Percentiles rank a stretch among this genome's conserved stretches.
Evolutionary conservation across 2,113 vertebrate species (phyloP).

Genomic region (Burhinus oedicnemus): DNA sequence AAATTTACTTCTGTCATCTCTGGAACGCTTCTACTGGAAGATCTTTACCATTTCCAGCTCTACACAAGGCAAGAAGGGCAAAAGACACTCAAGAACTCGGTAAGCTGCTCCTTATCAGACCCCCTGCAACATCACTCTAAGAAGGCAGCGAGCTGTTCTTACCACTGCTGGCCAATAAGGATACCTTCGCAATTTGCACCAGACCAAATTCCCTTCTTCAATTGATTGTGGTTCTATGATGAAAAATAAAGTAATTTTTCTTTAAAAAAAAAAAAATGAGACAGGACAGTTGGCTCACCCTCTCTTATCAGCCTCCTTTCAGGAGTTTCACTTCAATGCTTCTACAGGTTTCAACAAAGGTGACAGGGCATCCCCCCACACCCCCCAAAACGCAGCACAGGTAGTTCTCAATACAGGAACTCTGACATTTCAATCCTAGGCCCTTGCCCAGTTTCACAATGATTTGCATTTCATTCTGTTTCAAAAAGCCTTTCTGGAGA

Average conservation of each 20-base stretch:
- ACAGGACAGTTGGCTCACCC: background rate
- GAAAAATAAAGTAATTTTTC: background rate
- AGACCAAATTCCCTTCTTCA: slow-evolving; percentile 76
- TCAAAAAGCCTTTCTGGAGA: background rate
- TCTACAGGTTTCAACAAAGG: background rate
- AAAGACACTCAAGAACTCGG: background rate
- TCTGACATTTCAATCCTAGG: rapidly evolving
- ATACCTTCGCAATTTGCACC: slow-evolving; percentile 78
- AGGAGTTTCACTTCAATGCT: background rate
- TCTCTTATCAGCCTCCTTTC: background rate
- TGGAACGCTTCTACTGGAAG: background rate
- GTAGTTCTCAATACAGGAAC: background rate
- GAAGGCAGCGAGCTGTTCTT: slow-evolving; percentile 21
- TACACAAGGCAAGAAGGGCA: background rate
- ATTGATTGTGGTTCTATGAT: slow-evolving; percentile 64
- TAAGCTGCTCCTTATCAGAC: background rate
- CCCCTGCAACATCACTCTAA: rapidly evolving
- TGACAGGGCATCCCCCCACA: rapidly evolving
- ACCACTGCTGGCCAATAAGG: slow-evolving; percentile 84
- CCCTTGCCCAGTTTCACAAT: background rate
- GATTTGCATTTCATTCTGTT: background rate
- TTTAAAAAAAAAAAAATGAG: background rate
- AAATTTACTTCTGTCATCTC: background rate
- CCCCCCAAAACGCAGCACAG: background rate
- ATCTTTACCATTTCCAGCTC: background rate